phyloP scores from a whole-genome alignment of 23 tunicate species.

The Halocynthia aurantium region DNA sequence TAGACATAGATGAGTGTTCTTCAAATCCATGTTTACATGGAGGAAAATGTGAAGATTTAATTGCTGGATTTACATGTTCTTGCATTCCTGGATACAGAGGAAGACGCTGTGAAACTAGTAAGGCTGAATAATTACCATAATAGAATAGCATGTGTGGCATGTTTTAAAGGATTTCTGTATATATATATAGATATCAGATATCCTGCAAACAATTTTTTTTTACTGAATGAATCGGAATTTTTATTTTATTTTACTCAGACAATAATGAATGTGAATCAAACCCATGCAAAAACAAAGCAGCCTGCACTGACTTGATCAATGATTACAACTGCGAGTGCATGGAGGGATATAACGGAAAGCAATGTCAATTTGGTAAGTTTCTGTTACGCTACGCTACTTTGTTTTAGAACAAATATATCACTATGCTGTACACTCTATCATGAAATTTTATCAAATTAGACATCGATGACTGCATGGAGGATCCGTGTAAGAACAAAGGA shows the following conservation, averaged over 20 bases:
- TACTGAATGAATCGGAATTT: too few species aligned
- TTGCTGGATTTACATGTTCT: neutral
- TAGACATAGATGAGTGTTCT: conserved; percentile 4
- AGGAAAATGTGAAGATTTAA: neutral
- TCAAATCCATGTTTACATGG: conserved; percentile 3
- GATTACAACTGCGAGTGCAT: neutral
- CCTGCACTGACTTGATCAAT: neutral
- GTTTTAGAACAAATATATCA: too few species aligned
- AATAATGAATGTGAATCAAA: neutral
- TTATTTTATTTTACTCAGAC: neutral
- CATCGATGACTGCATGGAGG: neutral
- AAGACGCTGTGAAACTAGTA: neutral
- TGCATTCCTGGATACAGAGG: conserved; percentile 1
- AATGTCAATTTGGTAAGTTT: neutral
- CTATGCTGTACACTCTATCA: neutral
- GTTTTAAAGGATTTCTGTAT: too few species aligned
- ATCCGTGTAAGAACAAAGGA: conserved; percentile 31
- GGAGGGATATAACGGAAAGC: neutral
- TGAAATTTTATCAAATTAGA: neutral
- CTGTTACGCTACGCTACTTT: neutral
- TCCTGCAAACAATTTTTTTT: too few species aligned
- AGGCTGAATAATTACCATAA: too few species aligned
- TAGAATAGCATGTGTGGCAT: too few species aligned
- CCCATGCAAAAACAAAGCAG: neutral
- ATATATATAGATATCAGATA: too few species aligned